Evolutionary conservation across 2,888 invertebrate genomes (phyloP).

Genomic region (Sarcophaga variegata): DNA sequence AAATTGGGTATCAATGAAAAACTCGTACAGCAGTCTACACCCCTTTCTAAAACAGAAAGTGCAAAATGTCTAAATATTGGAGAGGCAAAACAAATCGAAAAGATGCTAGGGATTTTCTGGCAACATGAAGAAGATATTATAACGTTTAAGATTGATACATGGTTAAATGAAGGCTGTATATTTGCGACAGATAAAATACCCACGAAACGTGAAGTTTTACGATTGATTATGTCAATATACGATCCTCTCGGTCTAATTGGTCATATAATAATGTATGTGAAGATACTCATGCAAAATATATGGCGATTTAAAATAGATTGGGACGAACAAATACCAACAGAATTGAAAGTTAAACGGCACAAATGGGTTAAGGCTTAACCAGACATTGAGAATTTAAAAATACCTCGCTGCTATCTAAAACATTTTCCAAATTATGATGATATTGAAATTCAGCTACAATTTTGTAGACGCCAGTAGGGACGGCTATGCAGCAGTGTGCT

Average conservation of each 20-base stretch:
- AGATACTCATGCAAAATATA: slow-evolving; percentile 45
- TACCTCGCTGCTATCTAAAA: no score
- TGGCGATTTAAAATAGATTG: slow-evolving; percentile 65
- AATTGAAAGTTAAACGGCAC: slow-evolving; percentile 45
- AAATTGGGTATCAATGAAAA: not conserved
- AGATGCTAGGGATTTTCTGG: not conserved
- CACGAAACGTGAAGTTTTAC: slow-evolving; percentile 64
- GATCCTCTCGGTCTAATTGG: slow-evolving; percentile 61
- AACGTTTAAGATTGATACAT: not conserved
- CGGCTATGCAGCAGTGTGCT: not conserved
- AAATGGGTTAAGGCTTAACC: slow-evolving; percentile 42
- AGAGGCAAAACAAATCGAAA: not conserved
- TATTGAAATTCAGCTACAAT: no score
- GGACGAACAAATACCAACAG: slow-evolving; percentile 60
- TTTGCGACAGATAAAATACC: slow-evolving; percentile 6
- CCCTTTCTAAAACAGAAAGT: not conserved
- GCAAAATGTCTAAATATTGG: not conserved
- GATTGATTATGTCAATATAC: slow-evolving; percentile 66
- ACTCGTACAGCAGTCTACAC: not conserved
- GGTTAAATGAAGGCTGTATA: no score
- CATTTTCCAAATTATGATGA: no score
- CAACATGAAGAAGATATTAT: not conserved
- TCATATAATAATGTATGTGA: slow-evolving; percentile 25
- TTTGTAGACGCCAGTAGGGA: not conserved
- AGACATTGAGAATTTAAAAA: slow-evolving; percentile 20